Evolutionary conservation across 2,797 vertebrate genomes (phyloP), one percentile per base, ranked within the genome.

Genomic region (Muscicapa comitata): DNA sequence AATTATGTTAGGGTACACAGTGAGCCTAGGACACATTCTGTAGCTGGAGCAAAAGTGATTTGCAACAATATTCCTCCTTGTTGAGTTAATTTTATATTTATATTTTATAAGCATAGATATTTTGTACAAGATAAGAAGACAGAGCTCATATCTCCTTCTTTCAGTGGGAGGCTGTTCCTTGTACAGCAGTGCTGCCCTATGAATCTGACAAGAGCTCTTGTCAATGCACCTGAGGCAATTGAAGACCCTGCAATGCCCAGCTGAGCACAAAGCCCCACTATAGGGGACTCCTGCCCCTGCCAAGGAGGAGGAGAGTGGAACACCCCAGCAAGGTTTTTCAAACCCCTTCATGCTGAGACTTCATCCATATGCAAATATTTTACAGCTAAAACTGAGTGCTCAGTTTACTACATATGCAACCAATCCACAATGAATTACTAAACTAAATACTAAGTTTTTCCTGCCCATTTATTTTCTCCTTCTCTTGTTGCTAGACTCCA

Each of bases 391-490:
- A 33, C 40, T 8, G 19, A 66, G 17, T 33, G 51, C 37, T 92
- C 54, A 24, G 26, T 87, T 94, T 89, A 66, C 55, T 85, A 47
- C 74, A 71, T 53, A 51, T 92, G 84, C 84, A 93, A 87, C 48
- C 61, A 79, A 96, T 95, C 80, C 86, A 63, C 2, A 6, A 11
- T 35, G 43, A 70, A 92, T 93, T 81, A 54, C 67, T 63, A 67
- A 87, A 82, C 53, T 55, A 79, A 92, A 94, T 78, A 55, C 62
- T 42, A 63, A 55, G 57, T 38, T 89, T 92, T 94, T 74, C 87
- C 91, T 91, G 59, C 35, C 21, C 81, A 77, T 91, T 93, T 94
- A 67, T 93, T 95, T 96, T 85, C 59, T 83, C 42, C 42, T 86
- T 90, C 42, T 90, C 57, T 67, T 94, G 51, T 59, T 80, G 65